A percentile compares a stretch with the other conserved stretches of the same genome.
Conservation (phyloP, 2,113 vertebrate species). For the Sciurus niger region DNA sequence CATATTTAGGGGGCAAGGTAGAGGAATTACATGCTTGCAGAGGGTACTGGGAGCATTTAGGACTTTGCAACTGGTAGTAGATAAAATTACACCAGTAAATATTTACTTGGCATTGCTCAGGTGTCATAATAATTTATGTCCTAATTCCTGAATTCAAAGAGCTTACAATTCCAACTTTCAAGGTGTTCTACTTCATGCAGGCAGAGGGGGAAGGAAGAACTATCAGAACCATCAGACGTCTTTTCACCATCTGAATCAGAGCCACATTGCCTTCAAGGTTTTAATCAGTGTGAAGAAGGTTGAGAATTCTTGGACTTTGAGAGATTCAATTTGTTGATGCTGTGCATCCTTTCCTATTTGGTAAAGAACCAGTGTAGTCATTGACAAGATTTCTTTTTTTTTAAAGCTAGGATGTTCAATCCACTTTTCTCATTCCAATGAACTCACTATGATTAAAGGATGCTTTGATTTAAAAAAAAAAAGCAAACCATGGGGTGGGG, state of each 20-base stretch:
- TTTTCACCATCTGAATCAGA: conserved; percentile 40
- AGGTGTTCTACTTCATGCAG: background rate
- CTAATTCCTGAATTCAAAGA: conserved; percentile 62
- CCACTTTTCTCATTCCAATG: conserved; percentile 44
- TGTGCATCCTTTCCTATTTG: conserved; percentile 27
- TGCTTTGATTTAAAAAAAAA: background rate
- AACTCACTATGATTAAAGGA: conserved; percentile 45
- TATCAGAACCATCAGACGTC: background rate
- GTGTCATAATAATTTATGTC: conserved; percentile 65
- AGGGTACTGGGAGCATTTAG: background rate
- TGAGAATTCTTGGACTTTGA: conserved; percentile 21
- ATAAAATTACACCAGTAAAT: conserved; percentile 69
- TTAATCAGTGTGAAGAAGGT: background rate
- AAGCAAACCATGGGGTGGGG: background rate
- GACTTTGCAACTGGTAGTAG: conserved; percentile 27
- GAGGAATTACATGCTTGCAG: conserved; percentile 23
- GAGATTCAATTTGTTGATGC: conserved; percentile 7
- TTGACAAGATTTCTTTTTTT: background rate
- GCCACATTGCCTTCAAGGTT: background rate
- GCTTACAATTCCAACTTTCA: conserved; percentile 53
- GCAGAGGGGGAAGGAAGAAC: conserved; percentile 45
- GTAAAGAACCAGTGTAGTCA: conserved; percentile 28
- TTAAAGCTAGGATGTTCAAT: background rate
- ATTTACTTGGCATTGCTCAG: conserved; percentile 62
- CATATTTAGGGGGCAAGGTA: conserved; percentile 29